A percentile compares a stretch with the other conserved stretches of the same genome.
Evolutionary conservation across 1,140 invertebrate species (phyloP).

Genomic region (Drosophila arawakana): DNA sequence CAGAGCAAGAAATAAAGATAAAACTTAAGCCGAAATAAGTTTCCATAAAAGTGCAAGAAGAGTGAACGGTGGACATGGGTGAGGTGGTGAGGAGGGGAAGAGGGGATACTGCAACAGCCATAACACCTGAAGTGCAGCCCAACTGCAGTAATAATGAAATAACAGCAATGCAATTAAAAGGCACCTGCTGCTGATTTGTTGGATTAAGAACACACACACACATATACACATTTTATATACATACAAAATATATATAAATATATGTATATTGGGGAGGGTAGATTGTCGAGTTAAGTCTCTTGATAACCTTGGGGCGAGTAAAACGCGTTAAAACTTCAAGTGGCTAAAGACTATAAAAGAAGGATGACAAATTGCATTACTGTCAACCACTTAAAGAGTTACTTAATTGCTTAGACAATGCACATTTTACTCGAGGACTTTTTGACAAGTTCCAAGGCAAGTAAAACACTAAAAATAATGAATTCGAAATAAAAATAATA

Average conservation of each 20-base stretch:
- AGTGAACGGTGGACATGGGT: not conserved
- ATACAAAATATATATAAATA: not conserved
- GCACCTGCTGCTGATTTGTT: conserved; percentile 64
- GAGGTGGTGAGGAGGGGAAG: conserved; percentile 8
- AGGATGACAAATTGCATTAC: conserved; percentile 45
- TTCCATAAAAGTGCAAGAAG: conserved; percentile 57
- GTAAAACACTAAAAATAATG: not conserved
- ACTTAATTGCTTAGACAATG: conserved; percentile 51
- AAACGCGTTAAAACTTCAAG: conserved; percentile 48
- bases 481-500: not conserved
- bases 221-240: not conserved
- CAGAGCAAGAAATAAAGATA: conserved; percentile 73
- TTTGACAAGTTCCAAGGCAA: not conserved
- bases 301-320: conserved; percentile 54
- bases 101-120: conserved; percentile 10
- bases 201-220: conserved; percentile 55
- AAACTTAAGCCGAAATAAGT: conserved; percentile 79
- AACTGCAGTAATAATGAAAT: conserved; percentile 76
- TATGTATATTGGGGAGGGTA: conserved; percentile 25
- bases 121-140: conserved; percentile 31
- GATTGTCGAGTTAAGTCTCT: conserved; percentile 45
- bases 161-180: conserved; percentile 79
- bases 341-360: conserved; percentile 51
- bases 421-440: conserved; percentile 7
- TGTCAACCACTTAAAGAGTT: conserved; percentile 52